These are phyloP conservation scores for Paramacrobiotus metropolitanus DNA, from an alignment of 1,140 invertebrate species.

Conservation along the genomic window DNA sequence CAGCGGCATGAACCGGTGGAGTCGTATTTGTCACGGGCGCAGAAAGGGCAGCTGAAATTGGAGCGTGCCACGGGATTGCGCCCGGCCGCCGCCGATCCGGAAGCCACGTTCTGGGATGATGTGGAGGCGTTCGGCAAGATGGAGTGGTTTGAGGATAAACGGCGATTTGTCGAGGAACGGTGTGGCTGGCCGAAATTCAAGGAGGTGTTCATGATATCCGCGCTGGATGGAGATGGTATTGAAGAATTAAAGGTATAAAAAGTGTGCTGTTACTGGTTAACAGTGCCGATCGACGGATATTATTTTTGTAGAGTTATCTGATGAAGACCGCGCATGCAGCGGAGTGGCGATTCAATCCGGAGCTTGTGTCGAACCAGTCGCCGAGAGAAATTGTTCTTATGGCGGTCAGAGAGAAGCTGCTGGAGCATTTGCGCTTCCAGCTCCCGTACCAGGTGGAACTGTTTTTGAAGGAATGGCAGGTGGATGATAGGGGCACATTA, in stretches of 20 bases:
- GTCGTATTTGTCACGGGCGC: not conserved
- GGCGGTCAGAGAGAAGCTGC: slow-evolving; percentile 46
- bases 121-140: not conserved
- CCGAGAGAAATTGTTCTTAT: slow-evolving; percentile 39
- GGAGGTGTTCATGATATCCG: slow-evolving; percentile 68
- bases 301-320: slow-evolving; percentile 36
- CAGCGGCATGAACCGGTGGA: not conserved
- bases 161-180: slow-evolving; percentile 13
- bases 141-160: not conserved
- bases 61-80: not conserved
- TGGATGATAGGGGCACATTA: slow-evolving; percentile 27
- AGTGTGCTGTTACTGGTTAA: slow-evolving; percentile 8
- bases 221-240: slow-evolving; percentile 48
- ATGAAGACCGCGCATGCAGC: slow-evolving; percentile 33
- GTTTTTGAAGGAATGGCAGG: slow-evolving; percentile 14
- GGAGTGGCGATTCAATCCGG: slow-evolving; percentile 37
- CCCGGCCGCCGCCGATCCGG: slow-evolving; percentile 1
- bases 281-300: slow-evolving; percentile 9
- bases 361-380: slow-evolving; percentile 41
- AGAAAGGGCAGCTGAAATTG: not conserved
- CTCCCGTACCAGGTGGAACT: slow-evolving; percentile 49
- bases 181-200: slow-evolving; percentile 46
- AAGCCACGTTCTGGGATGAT: slow-evolving; percentile 2
- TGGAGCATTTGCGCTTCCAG: slow-evolving; percentile 52
- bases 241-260: slow-evolving; percentile 38